Evolutionary conservation across 2,113 vertebrate species (phyloP).

Genomic region (Chloropsis hardwickii): DNA sequence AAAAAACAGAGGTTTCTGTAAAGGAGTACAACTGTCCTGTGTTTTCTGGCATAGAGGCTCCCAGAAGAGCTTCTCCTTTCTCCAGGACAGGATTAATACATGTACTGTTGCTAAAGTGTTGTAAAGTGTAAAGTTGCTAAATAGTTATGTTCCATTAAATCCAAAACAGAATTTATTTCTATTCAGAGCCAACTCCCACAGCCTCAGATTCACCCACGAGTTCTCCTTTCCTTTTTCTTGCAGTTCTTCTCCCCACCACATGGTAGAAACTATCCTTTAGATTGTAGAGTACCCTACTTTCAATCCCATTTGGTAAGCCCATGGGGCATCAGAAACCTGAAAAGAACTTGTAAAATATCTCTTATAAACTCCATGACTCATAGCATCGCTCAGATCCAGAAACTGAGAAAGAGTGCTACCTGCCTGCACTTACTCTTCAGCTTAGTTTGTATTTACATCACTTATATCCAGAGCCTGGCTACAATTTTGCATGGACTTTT

Average conservation of each 20-base stretch:
- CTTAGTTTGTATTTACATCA: neutral
- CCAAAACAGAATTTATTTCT: neutral
- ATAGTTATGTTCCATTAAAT: constrained; percentile 29
- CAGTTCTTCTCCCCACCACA: neutral
- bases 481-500: neutral
- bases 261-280: neutral
- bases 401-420: neutral
- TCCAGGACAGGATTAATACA: constrained; percentile 39
- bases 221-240: neutral
- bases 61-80: constrained; percentile 56
- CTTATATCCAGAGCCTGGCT: neutral
- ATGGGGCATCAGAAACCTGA: neutral
- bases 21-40: constrained; percentile 58
- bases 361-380: neutral
- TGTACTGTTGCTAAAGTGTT: constrained; percentile 31
- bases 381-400: neutral
- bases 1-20: constrained; percentile 57
- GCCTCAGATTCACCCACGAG: neutral
- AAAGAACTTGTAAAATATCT: neutral
- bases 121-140: too few relatives aligned
- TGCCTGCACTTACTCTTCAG: neutral
- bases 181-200: neutral
- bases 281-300: neutral
- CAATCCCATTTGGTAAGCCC: neutral
- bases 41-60: constrained; percentile 18